A percentile compares a stretch with the other conserved stretches of the same genome.
Evolutionary conservation across 2,113 vertebrate species (phyloP).

Genomic region (Gasterosteus nipponicus): DNA sequence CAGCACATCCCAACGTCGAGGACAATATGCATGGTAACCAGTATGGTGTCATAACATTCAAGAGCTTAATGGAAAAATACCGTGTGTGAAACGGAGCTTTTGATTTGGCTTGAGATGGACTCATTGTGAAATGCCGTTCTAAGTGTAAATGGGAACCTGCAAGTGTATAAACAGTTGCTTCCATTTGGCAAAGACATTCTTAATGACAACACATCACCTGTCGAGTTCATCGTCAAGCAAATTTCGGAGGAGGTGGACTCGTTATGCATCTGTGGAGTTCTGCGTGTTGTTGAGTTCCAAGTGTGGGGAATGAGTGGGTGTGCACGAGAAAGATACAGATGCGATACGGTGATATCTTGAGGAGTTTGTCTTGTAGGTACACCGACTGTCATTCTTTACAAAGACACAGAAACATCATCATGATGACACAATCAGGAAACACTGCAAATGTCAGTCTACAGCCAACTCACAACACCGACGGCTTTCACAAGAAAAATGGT

Average conservation of each 20-base stretch:
- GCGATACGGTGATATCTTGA: constrained; percentile 37
- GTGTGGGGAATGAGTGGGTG: constrained; percentile 50
- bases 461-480: constrained; percentile 77
- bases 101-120: constrained; percentile 36
- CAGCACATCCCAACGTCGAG: constrained; percentile 73
- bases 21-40: constrained; percentile 65
- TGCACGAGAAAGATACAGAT: constrained; percentile 59
- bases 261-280: constrained; percentile 49
- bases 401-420: constrained; percentile 74
- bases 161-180: constrained; percentile 63
- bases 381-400: constrained; percentile 69
- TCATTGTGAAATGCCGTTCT: constrained; percentile 22
- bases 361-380: constrained; percentile 56
- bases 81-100: constrained; percentile 50
- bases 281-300: constrained; percentile 47
- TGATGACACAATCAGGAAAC: constrained; percentile 70
- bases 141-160: constrained; percentile 42
- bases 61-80: constrained; percentile 52
- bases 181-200: constrained; percentile 66
- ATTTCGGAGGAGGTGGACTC: constrained; percentile 50
- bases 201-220: constrained; percentile 68
- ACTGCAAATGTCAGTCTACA: constrained; percentile 66
- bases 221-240: constrained; percentile 52
- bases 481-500: constrained; percentile 75
- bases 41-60: constrained; percentile 70